Conservation (phyloP, 35 echinoderm and acorn worm species). For the Apostichopus parvimensis region DNA sequence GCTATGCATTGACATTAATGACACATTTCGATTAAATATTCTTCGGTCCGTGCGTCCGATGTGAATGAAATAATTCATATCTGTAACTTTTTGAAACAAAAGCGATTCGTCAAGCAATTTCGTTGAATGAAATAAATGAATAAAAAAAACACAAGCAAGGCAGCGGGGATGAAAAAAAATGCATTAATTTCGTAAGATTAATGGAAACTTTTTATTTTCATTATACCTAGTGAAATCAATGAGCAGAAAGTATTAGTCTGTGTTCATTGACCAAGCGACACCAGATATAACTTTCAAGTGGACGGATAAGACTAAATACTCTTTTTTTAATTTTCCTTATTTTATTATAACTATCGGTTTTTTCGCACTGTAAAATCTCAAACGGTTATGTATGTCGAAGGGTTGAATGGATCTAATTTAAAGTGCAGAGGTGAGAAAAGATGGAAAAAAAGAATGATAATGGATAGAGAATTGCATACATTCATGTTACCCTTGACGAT, state of each 20-base stretch:
- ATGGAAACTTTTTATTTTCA: not conserved
- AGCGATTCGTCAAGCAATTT: not conserved
- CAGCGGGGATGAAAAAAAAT: not conserved
- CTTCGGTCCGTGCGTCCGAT: not conserved
- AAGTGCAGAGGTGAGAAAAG: too few relatives aligned
- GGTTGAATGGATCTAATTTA: too few relatives aligned
- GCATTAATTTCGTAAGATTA: not conserved
- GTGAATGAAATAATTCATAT: not conserved
- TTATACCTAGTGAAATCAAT: not conserved
- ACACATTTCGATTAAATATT: not conserved
- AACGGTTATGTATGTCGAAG: too few relatives aligned
- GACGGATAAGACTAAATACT: too few relatives aligned
- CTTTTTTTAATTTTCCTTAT: too few relatives aligned
- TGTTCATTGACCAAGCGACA: not conserved
- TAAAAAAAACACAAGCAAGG: too few relatives aligned
- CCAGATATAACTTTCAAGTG: too few relatives aligned
- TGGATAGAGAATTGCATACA: too few relatives aligned
- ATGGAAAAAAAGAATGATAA: too few relatives aligned
- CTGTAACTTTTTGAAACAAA: not conserved
- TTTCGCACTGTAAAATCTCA: too few relatives aligned
- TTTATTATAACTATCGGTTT: too few relatives aligned
- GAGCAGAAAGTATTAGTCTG: not conserved
- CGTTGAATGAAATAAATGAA: not conserved
- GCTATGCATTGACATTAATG: not conserved
- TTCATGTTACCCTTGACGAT: too few relatives aligned